Percentiles rank a stretch among this genome's conserved stretches.
Evolutionary conservation across 2,797 vertebrate genomes (phyloP).

Genomic region (Glossophaga mutica): DNA sequence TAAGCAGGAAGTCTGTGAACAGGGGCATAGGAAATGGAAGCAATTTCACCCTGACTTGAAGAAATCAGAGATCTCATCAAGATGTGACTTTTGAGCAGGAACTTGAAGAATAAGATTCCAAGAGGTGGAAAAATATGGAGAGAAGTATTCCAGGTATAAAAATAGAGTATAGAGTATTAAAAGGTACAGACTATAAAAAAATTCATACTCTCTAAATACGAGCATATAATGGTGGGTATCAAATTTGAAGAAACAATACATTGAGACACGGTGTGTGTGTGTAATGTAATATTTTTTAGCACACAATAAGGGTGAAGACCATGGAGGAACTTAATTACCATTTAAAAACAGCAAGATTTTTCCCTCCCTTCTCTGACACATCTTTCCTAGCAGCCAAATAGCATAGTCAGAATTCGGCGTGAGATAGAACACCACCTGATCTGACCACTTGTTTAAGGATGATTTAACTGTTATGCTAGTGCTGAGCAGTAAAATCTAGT

Average conservation of each 20-base stretch:
- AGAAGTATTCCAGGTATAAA: neutral
- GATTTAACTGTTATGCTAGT: constrained; percentile 14
- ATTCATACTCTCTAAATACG: neutral
- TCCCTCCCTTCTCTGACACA: neutral
- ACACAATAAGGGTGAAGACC: neutral
- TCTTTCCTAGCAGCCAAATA: neutral
- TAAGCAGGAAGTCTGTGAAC: neutral
- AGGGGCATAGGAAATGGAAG: neutral
- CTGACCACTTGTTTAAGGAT: neutral
- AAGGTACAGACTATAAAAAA: neutral
- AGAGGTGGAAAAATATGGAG: neutral
- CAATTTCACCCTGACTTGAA: neutral
- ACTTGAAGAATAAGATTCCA: neutral
- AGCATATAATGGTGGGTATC: neutral
- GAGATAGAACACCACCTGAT: neutral
- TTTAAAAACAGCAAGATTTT: neutral
- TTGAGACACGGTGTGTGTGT: neutral
- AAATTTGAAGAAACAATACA: neutral
- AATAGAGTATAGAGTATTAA: too few species aligned
- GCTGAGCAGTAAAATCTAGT: neutral
- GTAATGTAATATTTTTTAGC: neutral
- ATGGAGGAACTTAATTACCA: neutral
- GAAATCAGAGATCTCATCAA: neutral
- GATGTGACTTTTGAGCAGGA: neutral
- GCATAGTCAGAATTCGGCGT: neutral